Evolutionary conservation across 2,888 invertebrate genomes (phyloP).

Genomic region (Myopa tessellatipennis): DNA sequence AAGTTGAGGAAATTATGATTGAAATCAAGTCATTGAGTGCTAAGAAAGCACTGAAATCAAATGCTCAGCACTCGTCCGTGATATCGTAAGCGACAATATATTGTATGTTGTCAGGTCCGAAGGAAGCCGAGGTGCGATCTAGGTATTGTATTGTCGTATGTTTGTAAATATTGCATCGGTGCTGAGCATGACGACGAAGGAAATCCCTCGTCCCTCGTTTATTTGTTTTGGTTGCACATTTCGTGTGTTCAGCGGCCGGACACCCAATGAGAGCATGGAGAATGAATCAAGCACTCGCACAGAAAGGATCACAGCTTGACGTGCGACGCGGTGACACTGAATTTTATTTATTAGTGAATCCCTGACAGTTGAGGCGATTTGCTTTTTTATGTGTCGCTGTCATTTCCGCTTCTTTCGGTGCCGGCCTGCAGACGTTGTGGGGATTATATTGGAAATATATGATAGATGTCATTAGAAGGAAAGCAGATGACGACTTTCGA

Average conservation of each 20-base stretch:
- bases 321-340: conserved; percentile 39
- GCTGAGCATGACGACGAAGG: background rate
- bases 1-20: too few species aligned
- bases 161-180: conserved; percentile 19
- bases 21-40: too few species aligned
- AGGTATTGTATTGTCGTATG: too few species aligned
- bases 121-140: too few species aligned
- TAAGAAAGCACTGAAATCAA: too few species aligned
- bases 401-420: conserved; percentile 18
- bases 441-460: conserved; percentile 2
- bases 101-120: too few species aligned
- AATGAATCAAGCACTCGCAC: background rate
- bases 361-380: background rate
- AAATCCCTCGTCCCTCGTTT: conserved; percentile 1
- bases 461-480: conserved; percentile 3
- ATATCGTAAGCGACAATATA: too few species aligned
- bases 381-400: conserved; percentile 22
- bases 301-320: conserved; percentile 29
- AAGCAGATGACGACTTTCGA: background rate
- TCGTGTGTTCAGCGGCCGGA: background rate
- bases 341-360: conserved; percentile 34
- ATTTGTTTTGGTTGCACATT: conserved; percentile 37
- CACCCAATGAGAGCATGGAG: conserved; percentile 25
- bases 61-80: too few species aligned
- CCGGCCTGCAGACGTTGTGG: background rate